Conservation (phyloP, 2,113 vertebrate species). For the Lontra canadensis region DNA sequence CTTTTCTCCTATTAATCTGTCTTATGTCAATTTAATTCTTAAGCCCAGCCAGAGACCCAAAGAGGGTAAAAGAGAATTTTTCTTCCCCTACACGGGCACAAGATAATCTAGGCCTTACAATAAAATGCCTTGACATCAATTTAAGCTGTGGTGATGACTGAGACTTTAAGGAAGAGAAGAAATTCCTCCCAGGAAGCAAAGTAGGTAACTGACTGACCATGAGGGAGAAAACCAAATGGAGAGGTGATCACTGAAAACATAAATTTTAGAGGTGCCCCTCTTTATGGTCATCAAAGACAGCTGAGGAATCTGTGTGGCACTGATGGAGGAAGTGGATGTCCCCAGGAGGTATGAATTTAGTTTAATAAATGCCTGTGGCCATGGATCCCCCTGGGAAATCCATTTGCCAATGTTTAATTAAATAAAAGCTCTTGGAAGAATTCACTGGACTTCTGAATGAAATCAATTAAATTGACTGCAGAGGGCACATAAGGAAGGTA, state of each 20-base stretch:
- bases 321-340: background rate
- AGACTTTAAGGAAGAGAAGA: background rate
- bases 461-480: background rate
- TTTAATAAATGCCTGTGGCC: background rate
- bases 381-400: fast-evolving
- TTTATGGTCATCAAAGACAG: background rate
- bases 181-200: background rate
- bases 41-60: background rate
- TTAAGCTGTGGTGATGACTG: background rate
- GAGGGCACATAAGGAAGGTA: background rate
- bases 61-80: background rate
- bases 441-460: no score
- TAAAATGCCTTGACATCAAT: background rate
- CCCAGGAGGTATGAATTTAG: background rate
- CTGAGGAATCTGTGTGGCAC: background rate
- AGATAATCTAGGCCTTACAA: background rate
- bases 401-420: background rate
- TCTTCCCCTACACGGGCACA: background rate
- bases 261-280: background rate
- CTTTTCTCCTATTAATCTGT: background rate
- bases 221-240: background rate
- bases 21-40: background rate
- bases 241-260: background rate
- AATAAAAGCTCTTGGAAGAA: background rate
- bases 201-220: background rate